Evolutionary conservation across 2,113 vertebrate species (phyloP).

Genomic region (Colaptes auratus): DNA sequence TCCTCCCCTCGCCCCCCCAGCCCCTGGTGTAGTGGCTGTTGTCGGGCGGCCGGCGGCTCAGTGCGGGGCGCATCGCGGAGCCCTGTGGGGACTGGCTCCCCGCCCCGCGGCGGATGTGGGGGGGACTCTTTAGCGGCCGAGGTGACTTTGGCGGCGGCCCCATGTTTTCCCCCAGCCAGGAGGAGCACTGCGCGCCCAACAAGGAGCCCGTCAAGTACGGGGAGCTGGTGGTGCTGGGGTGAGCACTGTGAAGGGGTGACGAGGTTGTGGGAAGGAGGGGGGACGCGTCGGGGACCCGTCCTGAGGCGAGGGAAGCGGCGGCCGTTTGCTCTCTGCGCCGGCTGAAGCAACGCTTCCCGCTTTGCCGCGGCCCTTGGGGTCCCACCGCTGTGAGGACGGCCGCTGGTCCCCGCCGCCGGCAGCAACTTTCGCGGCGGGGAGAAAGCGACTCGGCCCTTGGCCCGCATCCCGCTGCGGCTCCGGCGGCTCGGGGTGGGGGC

Average conservation of each 20-base stretch:
- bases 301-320: not conserved
- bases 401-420: not conserved
- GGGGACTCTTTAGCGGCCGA: slow-evolving; percentile 24
- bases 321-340: not conserved
- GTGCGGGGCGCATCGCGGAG: not conserved
- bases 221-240: slow-evolving; percentile 94
- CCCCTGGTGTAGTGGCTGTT: not conserved
- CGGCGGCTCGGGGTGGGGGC: not conserved
- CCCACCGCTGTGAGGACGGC: not conserved
- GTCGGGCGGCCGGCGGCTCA: not conserved
- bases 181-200: slow-evolving; percentile 89
- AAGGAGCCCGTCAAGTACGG: slow-evolving; percentile 96
- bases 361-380: not conserved
- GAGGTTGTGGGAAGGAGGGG: too few species aligned
- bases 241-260: slow-evolving; percentile 63
- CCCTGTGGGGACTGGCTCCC: not conserved
- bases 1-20: not conserved
- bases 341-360: not conserved
- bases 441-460: not conserved
- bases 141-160: slow-evolving; percentile 63
- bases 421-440: not conserved
- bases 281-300: not conserved
- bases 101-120: not conserved
- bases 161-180: slow-evolving; percentile 93
- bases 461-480: not conserved